phyloP scores from a whole-genome alignment of 1,140 invertebrate species.

The Eubasilissa regina region DNA sequence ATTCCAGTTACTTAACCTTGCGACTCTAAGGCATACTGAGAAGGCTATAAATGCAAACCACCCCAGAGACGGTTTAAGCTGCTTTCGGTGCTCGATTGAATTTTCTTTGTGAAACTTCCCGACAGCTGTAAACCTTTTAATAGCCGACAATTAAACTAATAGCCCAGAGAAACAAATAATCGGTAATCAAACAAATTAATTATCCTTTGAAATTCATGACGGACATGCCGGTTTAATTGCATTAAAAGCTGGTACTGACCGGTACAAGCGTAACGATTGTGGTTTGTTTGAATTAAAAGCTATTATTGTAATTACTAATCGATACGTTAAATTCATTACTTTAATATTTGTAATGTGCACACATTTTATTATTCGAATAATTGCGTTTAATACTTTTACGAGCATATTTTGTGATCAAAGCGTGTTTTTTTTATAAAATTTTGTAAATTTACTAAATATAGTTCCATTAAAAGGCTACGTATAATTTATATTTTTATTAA shows the following conservation, averaged over 20 bases:
- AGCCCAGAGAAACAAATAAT: conserved; percentile 35
- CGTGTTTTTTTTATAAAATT: no score
- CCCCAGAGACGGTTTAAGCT: background rate
- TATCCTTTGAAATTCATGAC: conserved; percentile 5
- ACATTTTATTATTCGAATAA: no score
- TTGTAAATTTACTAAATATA: no score
- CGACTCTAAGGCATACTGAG: background rate
- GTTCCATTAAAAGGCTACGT: no score
- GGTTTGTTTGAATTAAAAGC: no score
- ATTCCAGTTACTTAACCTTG: background rate
- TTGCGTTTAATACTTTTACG: no score
- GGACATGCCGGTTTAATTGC: background rate
- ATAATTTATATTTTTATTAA: no score
- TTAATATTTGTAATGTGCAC: no score
- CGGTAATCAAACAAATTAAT: conserved; percentile 30
- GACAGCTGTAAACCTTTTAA: conserved; percentile 30
- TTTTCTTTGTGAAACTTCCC: conserved; percentile 29
- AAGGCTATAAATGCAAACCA: background rate
- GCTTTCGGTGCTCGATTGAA: background rate
- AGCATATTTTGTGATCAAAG: no score
- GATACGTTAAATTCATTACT: no score
- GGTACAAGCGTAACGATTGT: background rate
- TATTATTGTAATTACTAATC: no score
- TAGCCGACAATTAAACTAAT: conserved; percentile 26
- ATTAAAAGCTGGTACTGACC: background rate